Evolutionary conservation across 2,888 invertebrate species (phyloP).

Genomic region (Listrodromus nycthemerus): DNA sequence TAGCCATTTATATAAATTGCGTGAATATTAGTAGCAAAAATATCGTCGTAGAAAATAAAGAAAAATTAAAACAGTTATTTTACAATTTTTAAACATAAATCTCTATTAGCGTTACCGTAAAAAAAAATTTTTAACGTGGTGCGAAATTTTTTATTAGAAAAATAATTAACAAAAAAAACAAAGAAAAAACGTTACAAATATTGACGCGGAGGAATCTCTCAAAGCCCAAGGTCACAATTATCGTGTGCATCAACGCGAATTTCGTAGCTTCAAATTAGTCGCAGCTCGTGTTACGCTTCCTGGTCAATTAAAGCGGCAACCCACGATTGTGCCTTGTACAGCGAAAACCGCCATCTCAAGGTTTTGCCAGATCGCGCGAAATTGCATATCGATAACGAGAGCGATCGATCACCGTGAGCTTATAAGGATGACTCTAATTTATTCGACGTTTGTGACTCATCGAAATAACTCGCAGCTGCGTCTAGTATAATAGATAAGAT

Average conservation of each 20-base stretch:
- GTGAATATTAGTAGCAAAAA: neutral
- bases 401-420: constrained; percentile 40
- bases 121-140: neutral
- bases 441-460: constrained; percentile 54
- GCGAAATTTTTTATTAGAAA: neutral
- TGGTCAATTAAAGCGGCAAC: constrained; percentile 15
- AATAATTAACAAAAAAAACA: neutral
- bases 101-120: neutral
- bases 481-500: neutral
- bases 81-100: neutral
- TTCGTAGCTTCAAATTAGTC: constrained; percentile 19
- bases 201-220: neutral
- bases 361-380: constrained; percentile 39
- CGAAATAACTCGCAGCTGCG: constrained; percentile 41
- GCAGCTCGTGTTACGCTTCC: constrained; percentile 7
- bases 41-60: neutral
- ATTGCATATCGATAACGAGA: constrained; percentile 44
- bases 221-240: neutral
- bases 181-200: neutral
- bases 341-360: constrained; percentile 36
- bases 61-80: neutral
- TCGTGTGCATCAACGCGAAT: constrained; percentile 9
- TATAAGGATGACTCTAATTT: constrained; percentile 58
- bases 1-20: neutral
- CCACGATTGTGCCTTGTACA: constrained; percentile 12